phyloP scores from a whole-genome alignment of 2,113 vertebrate genomes.

The Aythya baeri region DNA sequence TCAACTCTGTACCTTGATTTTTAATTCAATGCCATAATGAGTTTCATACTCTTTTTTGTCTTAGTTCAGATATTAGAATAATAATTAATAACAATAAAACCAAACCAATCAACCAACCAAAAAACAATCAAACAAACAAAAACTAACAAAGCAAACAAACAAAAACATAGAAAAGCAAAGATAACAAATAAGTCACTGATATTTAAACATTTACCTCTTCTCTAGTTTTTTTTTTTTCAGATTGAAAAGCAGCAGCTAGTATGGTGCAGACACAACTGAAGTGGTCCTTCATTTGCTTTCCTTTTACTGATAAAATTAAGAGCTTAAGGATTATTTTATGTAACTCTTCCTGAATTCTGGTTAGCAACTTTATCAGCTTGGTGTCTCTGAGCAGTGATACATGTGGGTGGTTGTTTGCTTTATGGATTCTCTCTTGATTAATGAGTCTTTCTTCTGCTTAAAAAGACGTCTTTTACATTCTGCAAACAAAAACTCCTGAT shows the following conservation, averaged over 20 bases:
- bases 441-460: neutral
- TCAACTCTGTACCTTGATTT: neutral
- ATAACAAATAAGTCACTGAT: neutral
- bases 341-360: neutral
- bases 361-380: neutral
- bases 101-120: neutral
- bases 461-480: slow-evolving; percentile 9
- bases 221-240: neutral
- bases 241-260: neutral
- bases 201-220: neutral
- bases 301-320: neutral
- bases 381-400: neutral
- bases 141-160: neutral
- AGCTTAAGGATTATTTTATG: neutral
- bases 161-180: neutral
- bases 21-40: neutral
- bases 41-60: neutral
- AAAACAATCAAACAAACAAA: neutral
- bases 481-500: neutral
- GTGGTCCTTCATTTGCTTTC: neutral
- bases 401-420: neutral
- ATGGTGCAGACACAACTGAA: neutral
- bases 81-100: too few species aligned
- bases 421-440: neutral
- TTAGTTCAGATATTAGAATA: neutral